These are phyloP conservation scores for Drosophila mauritiana DNA, from an alignment of 1,140 invertebrate genomes.

Conservation along the genomic window DNA sequence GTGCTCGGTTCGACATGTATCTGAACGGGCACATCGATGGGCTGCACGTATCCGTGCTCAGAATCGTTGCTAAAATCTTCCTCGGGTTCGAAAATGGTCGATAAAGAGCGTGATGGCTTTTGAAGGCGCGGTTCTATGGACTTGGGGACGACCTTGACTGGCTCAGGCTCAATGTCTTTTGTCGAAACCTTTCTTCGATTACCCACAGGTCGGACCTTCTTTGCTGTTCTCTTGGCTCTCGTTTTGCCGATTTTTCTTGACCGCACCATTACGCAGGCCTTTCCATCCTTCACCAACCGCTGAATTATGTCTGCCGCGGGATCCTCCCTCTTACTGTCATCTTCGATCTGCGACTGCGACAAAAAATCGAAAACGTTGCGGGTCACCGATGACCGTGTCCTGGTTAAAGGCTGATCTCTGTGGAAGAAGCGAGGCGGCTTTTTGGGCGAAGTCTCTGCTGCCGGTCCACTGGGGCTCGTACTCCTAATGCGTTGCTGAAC, in stretches of 20 bases:
- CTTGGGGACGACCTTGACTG: neutral
- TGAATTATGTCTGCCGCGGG: constrained; percentile 74
- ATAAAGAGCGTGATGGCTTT: constrained; percentile 13
- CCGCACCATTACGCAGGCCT: constrained; percentile 50
- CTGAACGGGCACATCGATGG: constrained; percentile 9
- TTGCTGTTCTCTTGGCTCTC: constrained; percentile 14
- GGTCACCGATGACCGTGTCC: constrained; percentile 48
- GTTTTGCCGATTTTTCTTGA: constrained; percentile 36
- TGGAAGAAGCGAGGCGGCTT: constrained; percentile 53
- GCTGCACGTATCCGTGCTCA: neutral
- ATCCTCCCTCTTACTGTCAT: constrained; percentile 40
- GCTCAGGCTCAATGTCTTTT: neutral
- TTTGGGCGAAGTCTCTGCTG: neutral
- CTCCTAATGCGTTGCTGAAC: neutral
- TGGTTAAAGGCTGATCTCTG: constrained; percentile 29
- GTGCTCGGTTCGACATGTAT: constrained; percentile 25
- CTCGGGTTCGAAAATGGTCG: constrained; percentile 52
- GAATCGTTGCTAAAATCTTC: constrained; percentile 21
- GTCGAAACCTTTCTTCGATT: constrained; percentile 42
- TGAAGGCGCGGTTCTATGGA: neutral
- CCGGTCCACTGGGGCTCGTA: neutral
- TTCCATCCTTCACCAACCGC: constrained; percentile 59
- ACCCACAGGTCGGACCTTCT: constrained; percentile 29
- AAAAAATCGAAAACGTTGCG: constrained; percentile 74
- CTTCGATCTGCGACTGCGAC: constrained; percentile 67